Conservation (phyloP, 2,888 invertebrate genomes). For the Agrypnus murinus region DNA sequence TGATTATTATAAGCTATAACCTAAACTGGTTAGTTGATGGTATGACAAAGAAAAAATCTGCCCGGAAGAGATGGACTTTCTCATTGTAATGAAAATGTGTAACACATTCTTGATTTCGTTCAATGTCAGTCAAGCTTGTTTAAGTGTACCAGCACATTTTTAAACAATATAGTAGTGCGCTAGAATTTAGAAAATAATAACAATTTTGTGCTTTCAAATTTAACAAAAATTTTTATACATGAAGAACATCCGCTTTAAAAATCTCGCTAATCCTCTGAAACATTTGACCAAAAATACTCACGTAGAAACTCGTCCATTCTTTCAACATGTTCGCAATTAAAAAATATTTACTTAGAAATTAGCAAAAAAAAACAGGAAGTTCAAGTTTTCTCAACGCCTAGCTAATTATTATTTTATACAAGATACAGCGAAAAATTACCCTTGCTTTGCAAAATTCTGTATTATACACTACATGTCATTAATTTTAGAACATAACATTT, state of each 20-base stretch:
- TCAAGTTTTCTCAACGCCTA: conserved; percentile 2
- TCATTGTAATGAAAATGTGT: conserved; percentile 53
- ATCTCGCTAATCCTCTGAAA: no score
- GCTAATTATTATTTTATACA: no score
- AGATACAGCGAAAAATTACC: conserved; percentile 10
- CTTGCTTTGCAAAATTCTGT: conserved; percentile 13
- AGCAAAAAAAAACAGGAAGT: conserved; percentile 15
- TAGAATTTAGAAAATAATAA: conserved; percentile 34
- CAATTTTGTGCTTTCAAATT: conserved; percentile 31
- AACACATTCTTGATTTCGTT: conserved; percentile 52
- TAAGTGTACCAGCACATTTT: conserved; percentile 23
- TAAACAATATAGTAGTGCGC: background rate
- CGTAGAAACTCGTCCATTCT: background rate
- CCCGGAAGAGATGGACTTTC: conserved; percentile 52
- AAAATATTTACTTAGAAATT: conserved; percentile 27
- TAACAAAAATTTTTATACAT: conserved; percentile 31
- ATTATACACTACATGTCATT: background rate
- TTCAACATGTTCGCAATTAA: conserved; percentile 9
- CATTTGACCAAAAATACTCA: conserved; percentile 5
- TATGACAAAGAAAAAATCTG: conserved; percentile 40
- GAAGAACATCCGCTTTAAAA: conserved; percentile 16
- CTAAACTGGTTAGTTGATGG: no score
- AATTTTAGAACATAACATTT: background rate
- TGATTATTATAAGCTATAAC: conserved; percentile 39
- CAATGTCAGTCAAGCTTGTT: conserved; percentile 31